Percentiles rank a stretch among this genome's conserved stretches.
These are phyloP conservation scores for Acronicta aceris DNA, from an alignment of 2,888 invertebrate genomes.

Conservation along the genomic window DNA sequence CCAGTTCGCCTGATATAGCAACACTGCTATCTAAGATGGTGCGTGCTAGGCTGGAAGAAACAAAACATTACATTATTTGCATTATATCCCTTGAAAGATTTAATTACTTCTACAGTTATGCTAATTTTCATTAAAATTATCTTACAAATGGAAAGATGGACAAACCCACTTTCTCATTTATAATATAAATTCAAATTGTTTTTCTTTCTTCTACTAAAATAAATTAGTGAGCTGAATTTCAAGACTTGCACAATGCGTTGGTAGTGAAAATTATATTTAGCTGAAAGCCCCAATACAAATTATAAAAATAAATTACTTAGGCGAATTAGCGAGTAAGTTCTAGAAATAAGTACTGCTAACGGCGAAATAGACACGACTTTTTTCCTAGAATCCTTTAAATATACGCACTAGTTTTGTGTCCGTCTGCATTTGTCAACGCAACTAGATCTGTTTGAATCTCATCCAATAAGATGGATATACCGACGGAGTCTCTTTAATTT, in stretches of 20 bases:
- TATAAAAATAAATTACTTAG: slow-evolving; percentile 55
- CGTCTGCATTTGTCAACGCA: slow-evolving; percentile 54
- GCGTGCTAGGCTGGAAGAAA: no score
- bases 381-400: slow-evolving; percentile 74
- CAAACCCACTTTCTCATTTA: no score
- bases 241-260: slow-evolving; percentile 43
- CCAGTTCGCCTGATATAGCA: no score
- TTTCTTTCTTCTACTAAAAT: slow-evolving; percentile 1
- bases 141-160: no score
- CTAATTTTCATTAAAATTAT: no score
- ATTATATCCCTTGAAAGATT: no score
- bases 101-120: no score
- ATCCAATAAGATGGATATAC: slow-evolving; percentile 67
- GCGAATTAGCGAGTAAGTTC: slow-evolving; percentile 62
- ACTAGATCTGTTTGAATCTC: slow-evolving; percentile 68
- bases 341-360: slow-evolving; percentile 50
- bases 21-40: no score
- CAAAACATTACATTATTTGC: no score
- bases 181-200: not conserved
- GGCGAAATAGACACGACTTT: slow-evolving; percentile 30
- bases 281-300: slow-evolving; percentile 14
- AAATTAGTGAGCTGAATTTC: slow-evolving; percentile 18
- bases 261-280: slow-evolving; percentile 31
- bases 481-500: slow-evolving; percentile 56
- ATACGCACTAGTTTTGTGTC: slow-evolving; percentile 70